A percentile compares a stretch with the other conserved stretches of the same genome.
These are phyloP conservation scores for Hirtodrosophila duncani DNA, from an alignment of 2,888 invertebrate species.

Conservation along the genomic window DNA sequence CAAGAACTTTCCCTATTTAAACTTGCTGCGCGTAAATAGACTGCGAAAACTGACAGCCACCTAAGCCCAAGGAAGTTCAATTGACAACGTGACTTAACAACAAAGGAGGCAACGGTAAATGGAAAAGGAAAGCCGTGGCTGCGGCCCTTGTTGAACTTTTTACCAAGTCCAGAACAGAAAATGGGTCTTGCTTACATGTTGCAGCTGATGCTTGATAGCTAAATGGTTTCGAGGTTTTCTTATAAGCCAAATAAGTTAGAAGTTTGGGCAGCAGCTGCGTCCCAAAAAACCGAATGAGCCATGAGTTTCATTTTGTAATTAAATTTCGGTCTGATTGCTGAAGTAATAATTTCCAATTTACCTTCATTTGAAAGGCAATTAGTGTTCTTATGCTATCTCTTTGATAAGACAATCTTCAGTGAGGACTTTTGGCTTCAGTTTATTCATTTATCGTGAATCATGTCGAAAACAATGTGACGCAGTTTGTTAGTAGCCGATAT, in stretches of 20 bases:
- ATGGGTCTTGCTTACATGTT: conserved; percentile 18
- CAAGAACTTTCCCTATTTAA: conserved; percentile 64
- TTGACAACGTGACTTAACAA: conserved; percentile 66
- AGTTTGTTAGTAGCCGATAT: too few relatives aligned
- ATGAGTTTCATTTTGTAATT: conserved; percentile 36
- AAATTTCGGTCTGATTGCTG: conserved; percentile 54
- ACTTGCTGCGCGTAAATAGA: conserved; percentile 58
- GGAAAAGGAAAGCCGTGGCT: too few relatives aligned
- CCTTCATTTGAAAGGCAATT: conserved; percentile 58
- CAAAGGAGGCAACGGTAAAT: conserved; percentile 30
- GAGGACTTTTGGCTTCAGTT: too few relatives aligned
- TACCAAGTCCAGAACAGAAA: conserved; percentile 36
- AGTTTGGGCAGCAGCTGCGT: conserved; percentile 57
- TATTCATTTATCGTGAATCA: conserved; percentile 36
- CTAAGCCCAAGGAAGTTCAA: conserved; percentile 38
- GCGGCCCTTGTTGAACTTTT: conserved; percentile 44
- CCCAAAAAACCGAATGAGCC: conserved; percentile 10
- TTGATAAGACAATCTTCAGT: conserved; percentile 37
- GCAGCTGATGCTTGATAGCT: conserved; percentile 30
- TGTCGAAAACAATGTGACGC: too few relatives aligned
- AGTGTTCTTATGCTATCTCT: conserved; percentile 54
- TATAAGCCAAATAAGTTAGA: conserved; percentile 68
- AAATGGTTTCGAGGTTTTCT: conserved; percentile 16
- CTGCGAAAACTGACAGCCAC: conserved; percentile 34
- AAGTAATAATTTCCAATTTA: conserved; percentile 59